These are phyloP conservation scores for Iphiclides podalirius DNA, from an alignment of 2,888 invertebrate genomes.

Conservation along the genomic window DNA sequence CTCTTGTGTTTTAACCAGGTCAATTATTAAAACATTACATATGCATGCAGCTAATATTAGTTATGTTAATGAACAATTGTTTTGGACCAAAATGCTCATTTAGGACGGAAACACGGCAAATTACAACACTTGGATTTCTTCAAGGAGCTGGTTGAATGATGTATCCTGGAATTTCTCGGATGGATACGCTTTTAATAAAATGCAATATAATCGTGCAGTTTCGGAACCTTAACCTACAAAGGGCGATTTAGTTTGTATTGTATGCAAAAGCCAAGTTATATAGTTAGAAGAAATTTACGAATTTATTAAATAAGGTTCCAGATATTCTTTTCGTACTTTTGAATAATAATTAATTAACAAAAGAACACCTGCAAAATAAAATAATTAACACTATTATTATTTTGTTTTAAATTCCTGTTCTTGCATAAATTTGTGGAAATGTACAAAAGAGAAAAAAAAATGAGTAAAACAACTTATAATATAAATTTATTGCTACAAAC, in stretches of 20 bases:
- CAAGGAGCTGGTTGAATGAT: neutral
- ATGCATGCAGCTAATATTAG: neutral
- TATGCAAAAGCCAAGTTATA: neutral
- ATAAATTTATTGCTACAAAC: too few relatives aligned
- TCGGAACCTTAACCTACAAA: neutral
- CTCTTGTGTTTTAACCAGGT: too few relatives aligned
- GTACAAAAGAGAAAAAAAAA: too few relatives aligned
- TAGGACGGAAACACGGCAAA: neutral
- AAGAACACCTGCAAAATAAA: too few relatives aligned
- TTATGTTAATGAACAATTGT: neutral
- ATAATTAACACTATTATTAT: too few relatives aligned
- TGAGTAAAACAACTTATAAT: too few relatives aligned
- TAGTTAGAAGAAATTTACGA: neutral
- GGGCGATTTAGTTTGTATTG: neutral
- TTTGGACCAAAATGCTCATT: neutral
- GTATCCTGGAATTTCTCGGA: constrained; percentile 6
- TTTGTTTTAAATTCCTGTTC: too few relatives aligned
- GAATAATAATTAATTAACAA: too few relatives aligned
- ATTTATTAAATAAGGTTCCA: too few relatives aligned
- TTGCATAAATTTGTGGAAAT: too few relatives aligned
- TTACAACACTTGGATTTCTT: neutral
- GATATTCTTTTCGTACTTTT: too few relatives aligned
- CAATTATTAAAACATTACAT: too few relatives aligned
- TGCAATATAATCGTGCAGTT: neutral
- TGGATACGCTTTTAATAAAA: neutral